phyloP scores from a whole-genome alignment of 2,113 vertebrate species.

The western clawed frog (Xenopus tropicalis) region DNA sequence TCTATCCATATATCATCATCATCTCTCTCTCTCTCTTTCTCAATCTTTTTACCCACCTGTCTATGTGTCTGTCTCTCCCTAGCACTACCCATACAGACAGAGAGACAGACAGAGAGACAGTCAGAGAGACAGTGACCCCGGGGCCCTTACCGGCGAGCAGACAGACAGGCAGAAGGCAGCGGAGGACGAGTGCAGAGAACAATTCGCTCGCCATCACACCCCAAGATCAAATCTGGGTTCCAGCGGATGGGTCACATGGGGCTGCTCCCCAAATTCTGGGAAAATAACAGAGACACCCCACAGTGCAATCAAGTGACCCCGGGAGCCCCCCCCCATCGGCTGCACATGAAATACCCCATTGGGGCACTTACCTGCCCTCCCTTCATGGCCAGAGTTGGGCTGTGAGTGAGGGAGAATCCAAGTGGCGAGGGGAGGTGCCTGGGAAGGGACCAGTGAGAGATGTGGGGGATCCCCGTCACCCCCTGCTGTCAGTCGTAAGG shows the following conservation, averaged over 20 bases:
- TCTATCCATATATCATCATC: no score
- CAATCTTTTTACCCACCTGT: no score
- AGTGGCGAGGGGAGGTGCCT: slow-evolving; percentile 42
- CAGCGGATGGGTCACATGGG: slow-evolving; percentile 7
- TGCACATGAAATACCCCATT: not conserved
- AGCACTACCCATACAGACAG: no score
- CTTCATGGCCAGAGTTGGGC: slow-evolving; percentile 17
- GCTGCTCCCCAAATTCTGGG: not conserved
- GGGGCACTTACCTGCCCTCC: slow-evolving; percentile 21
- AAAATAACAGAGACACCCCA: not conserved
- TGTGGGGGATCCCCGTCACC: slow-evolving; percentile 46
- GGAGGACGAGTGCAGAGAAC: slow-evolving; percentile 58
- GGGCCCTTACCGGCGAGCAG: slow-evolving; percentile 62
- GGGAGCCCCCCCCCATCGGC: not conserved
- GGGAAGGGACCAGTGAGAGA: slow-evolving; percentile 41
- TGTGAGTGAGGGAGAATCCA: slow-evolving; percentile 20
- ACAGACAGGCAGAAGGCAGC: slow-evolving; percentile 57
- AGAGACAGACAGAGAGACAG: no score
- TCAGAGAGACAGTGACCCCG: no score
- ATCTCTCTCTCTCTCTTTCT: no score
- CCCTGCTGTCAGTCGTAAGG: slow-evolving; percentile 19
- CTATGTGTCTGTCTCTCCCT: no score
- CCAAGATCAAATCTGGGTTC: not conserved
- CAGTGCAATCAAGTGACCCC: not conserved
- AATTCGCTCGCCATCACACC: slow-evolving; percentile 54